Percentiles rank a stretch among this genome's conserved stretches.
Conservation (phyloP, 2,888 invertebrate species). For the Conistra vaccinii region DNA sequence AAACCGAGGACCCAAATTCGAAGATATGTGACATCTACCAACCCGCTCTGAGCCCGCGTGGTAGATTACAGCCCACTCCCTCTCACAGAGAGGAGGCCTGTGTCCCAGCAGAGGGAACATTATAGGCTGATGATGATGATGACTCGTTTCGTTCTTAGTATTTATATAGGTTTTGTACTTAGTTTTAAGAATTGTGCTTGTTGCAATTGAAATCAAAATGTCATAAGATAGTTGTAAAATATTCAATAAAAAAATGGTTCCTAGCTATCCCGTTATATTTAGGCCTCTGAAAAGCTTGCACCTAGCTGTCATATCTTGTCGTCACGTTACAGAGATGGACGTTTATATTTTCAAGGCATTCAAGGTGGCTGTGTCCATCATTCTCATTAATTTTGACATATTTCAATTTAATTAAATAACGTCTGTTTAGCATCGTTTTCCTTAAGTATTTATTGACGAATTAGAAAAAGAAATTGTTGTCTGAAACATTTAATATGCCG, state of each 20-base stretch:
- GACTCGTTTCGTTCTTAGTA: too few relatives aligned
- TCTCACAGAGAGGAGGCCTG: too few relatives aligned
- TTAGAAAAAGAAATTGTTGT: not conserved
- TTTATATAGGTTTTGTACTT: too few relatives aligned
- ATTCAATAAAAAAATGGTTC: not conserved
- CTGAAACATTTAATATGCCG: constrained; percentile 17
- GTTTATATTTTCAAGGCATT: constrained; percentile 1
- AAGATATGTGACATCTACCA: too few relatives aligned
- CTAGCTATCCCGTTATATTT: not conserved
- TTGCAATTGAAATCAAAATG: not conserved
- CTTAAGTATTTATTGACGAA: not conserved
- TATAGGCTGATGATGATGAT: too few relatives aligned
- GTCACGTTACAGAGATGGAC: not conserved
- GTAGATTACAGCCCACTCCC: too few relatives aligned
- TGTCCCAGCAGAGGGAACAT: too few relatives aligned
- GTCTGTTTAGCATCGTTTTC: not conserved
- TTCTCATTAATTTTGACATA: constrained; percentile 1
- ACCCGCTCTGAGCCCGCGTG: too few relatives aligned
- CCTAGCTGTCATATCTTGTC: not conserved
- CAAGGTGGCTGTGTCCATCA: constrained; percentile 5
- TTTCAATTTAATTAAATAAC: not conserved
- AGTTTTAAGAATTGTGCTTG: too few relatives aligned
- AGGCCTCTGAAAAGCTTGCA: not conserved
- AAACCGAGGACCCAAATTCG: too few relatives aligned
- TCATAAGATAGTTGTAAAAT: not conserved